Percentiles rank a stretch among this genome's conserved stretches.
phyloP scores from a whole-genome alignment of 2,888 invertebrate species.

The Hedychridium roseum region DNA sequence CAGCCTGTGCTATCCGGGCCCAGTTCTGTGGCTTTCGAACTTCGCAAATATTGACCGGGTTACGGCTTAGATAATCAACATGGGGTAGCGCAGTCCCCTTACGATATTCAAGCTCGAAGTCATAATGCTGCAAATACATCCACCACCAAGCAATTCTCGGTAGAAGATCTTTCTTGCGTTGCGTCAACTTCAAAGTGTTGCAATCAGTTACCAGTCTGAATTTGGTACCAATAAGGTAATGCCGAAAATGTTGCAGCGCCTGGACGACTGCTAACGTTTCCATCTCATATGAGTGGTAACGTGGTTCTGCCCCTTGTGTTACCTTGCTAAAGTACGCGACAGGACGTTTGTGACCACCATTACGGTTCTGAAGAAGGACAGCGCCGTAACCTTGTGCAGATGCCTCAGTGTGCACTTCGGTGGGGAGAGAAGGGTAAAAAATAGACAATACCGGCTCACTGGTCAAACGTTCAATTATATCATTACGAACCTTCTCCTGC shows the following conservation, averaged over 20 bases:
- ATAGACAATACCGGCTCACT: slow-evolving; percentile 10
- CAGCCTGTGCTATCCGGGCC: slow-evolving; percentile 7
- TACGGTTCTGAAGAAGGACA: not conserved
- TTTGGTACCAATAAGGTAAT: no score
- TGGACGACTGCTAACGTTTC: slow-evolving; percentile 15
- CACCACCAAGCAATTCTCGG: no score
- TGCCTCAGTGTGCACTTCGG: slow-evolving; percentile 13
- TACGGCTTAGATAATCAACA: slow-evolving; percentile 4
- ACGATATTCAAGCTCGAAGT: not conserved
- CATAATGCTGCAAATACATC: not conserved
- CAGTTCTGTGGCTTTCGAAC: slow-evolving; percentile 5
- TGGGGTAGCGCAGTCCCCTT: not conserved
- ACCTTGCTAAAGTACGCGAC: slow-evolving; percentile 9
- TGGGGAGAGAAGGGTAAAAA: not conserved
- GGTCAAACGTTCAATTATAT: slow-evolving; percentile 1
- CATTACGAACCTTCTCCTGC: slow-evolving; percentile 4
- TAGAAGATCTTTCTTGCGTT: no score
- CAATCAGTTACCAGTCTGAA: no score
- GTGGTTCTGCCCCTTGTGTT: not conserved
- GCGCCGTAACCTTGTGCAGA: slow-evolving; percentile 10
- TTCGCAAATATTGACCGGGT: slow-evolving; percentile 1
- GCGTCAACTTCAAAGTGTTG: no score
- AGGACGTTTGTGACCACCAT: not conserved
- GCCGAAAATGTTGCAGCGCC: no score
- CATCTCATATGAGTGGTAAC: slow-evolving; percentile 13